Evolutionary conservation across 2,113 vertebrate genomes (phyloP).

Genomic region (Atrichornis clamosus): DNA sequence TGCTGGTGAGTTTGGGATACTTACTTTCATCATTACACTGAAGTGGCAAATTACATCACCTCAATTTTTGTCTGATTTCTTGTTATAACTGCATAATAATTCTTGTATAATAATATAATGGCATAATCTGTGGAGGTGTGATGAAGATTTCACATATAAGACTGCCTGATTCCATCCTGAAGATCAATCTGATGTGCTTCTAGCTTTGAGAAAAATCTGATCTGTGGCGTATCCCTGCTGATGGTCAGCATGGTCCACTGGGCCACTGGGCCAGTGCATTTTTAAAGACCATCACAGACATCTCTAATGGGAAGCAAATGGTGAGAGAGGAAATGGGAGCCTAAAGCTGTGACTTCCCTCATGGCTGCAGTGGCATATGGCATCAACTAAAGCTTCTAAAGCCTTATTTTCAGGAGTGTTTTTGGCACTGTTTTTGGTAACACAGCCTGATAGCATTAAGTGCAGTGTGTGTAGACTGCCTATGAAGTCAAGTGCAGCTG

Average conservation of each 20-base stretch:
- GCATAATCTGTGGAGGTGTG: not conserved
- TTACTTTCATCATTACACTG: not conserved
- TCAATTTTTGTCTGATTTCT: not conserved
- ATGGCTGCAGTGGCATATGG: not conserved
- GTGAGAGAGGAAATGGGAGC: not conserved
- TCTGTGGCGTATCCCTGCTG: not conserved
- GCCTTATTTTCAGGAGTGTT: not conserved
- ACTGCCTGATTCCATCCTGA: not conserved
- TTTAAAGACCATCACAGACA: not conserved
- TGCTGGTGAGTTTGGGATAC: not conserved
- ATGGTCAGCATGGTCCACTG: not conserved
- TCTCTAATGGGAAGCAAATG: not conserved
- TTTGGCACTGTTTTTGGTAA: not conserved
- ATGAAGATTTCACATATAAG: not conserved
- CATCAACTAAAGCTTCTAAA: not conserved
- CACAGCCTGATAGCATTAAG: not conserved
- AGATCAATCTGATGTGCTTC: not conserved
- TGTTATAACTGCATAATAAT: not conserved
- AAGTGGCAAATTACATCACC: not conserved
- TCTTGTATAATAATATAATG: not conserved
- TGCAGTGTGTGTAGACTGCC: not conserved
- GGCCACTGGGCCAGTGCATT: not conserved
- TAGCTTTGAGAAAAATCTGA: not conserved
- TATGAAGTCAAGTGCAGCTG: not conserved
- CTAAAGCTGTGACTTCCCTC: not conserved